A percentile compares a stretch with the other conserved stretches of the same genome.
These are phyloP conservation scores for Benthosema pterotum DNA, from an alignment of 2,797 vertebrate species.

Conservation along the genomic window DNA sequence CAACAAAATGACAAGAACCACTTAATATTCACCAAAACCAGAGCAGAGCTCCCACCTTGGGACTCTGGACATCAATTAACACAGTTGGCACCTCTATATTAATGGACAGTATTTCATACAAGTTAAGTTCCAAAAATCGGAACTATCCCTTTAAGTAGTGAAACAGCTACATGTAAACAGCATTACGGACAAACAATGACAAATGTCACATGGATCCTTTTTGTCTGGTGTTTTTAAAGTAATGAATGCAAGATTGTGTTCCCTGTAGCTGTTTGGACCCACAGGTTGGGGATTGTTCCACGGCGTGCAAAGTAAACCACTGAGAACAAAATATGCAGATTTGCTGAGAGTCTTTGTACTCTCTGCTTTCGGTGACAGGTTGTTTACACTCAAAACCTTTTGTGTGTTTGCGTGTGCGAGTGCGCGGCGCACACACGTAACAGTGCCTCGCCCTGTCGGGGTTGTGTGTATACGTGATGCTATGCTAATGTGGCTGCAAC, in stretches of 20 bases:
- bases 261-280: not conserved
- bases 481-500: slow-evolving; percentile 2
- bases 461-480: slow-evolving; percentile 2
- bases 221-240: not conserved
- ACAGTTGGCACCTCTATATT: too few relatives aligned
- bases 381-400: slow-evolving; percentile 11
- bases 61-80: too few relatives aligned
- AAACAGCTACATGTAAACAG: too few relatives aligned
- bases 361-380: not conserved
- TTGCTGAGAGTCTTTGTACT: not conserved
- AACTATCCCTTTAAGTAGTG: too few relatives aligned
- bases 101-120: too few relatives aligned
- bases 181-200: too few relatives aligned
- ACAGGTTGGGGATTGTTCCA: not conserved
- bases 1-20: too few relatives aligned
- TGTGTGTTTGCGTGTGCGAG: not conserved
- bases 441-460: not conserved
- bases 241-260: not conserved
- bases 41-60: too few relatives aligned
- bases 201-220: not conserved
- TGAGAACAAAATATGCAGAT: slow-evolving; percentile 9
- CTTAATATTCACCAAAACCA: too few relatives aligned
- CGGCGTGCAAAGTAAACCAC: not conserved
- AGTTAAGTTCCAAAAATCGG: too few relatives aligned
- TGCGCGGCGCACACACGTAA: not conserved